Conservation (phyloP, 2,113 vertebrate genomes). For the Leucosticte australis region DNA sequence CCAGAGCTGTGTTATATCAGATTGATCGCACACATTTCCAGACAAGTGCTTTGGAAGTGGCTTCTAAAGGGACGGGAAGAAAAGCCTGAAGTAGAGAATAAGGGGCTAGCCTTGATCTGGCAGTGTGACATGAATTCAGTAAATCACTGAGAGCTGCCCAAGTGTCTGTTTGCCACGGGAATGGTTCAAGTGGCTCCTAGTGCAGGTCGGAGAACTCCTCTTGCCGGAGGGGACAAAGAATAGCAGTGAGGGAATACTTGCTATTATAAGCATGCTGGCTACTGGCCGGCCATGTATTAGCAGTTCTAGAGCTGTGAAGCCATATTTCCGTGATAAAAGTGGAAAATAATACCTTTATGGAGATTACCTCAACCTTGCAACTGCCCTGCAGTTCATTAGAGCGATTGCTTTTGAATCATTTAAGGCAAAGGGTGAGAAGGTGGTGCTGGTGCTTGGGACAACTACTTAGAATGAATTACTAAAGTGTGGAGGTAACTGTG, state of each 20-base stretch:
- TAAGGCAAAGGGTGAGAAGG: neutral
- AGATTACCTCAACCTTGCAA: slow-evolving; percentile 25
- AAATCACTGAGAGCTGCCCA: neutral
- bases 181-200: neutral
- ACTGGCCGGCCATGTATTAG: neutral
- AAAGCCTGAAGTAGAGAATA: neutral
- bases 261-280: slow-evolving; percentile 22
- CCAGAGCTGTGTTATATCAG: neutral
- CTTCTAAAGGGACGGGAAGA: neutral
- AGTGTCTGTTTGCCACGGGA: neutral
- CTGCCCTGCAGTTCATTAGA: neutral
- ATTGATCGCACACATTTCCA: neutral
- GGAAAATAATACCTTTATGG: slow-evolving; percentile 40
- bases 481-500: neutral
- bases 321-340: slow-evolving; percentile 12
- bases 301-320: slow-evolving; percentile 26
- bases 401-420: neutral
- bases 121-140: neutral
- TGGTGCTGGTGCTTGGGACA: neutral
- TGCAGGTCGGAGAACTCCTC: neutral
- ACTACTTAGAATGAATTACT: neutral
- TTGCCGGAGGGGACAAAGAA: neutral
- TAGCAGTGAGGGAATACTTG: slow-evolving; percentile 7
- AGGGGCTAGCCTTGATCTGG: neutral
- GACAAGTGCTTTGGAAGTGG: neutral